These are phyloP conservation scores for Anser brachyrhynchus DNA, from an alignment of 2,113 vertebrate genomes.

Conservation along the genomic window DNA sequence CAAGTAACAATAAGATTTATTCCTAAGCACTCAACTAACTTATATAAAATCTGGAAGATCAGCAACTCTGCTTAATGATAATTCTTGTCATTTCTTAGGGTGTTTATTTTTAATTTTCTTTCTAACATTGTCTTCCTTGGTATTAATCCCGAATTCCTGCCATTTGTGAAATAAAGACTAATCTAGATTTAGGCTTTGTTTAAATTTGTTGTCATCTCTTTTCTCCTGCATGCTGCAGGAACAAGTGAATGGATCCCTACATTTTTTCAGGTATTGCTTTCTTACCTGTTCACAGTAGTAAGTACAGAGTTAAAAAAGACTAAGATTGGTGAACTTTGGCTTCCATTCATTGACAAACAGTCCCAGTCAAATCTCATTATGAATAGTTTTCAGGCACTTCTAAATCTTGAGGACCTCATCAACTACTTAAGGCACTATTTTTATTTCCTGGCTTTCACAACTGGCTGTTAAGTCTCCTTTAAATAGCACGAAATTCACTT, in stretches of 20 bases:
- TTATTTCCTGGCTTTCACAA: background rate
- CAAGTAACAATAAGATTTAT: background rate
- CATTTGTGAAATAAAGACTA: background rate
- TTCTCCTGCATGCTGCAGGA: background rate
- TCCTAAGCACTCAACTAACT: background rate
- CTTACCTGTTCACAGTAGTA: background rate
- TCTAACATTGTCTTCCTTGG: background rate
- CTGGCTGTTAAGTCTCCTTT: background rate
- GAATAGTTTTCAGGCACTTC: background rate
- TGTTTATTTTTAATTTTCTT: background rate
- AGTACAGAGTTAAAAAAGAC: background rate
- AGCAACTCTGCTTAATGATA: background rate
- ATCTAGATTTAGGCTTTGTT: background rate
- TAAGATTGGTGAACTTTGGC: background rate
- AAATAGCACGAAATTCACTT: background rate
- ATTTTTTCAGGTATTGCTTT: background rate
- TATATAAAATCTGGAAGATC: background rate
- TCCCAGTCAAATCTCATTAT: background rate
- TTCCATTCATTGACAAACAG: background rate
- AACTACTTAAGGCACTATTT: background rate
- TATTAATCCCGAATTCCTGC: background rate
- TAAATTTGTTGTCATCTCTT: background rate
- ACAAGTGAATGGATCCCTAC: background rate
- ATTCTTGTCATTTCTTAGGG: background rate
- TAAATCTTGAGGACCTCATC: background rate